Evolutionary conservation across 2,113 vertebrate species (phyloP), one percentile per base, ranked within the genome.

Genomic region (Mohoua ochrocephala): DNA sequence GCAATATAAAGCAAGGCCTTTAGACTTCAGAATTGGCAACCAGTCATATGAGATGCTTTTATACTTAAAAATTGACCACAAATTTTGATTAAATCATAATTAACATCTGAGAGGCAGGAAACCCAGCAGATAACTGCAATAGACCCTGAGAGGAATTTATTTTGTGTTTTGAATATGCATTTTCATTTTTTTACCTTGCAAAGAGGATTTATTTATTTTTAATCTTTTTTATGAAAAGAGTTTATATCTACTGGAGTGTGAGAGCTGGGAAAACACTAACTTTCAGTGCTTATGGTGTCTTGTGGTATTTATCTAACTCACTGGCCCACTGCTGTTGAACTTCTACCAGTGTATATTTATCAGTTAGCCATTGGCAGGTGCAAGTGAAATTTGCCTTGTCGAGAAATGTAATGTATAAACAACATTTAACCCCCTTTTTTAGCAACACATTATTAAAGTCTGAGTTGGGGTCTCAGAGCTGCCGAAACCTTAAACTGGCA

Each of bases 1-100:
- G 87, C 79, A 94, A 85, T 97, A 97, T 96, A 97, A 96, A 97
- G 83, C 74, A 91, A 97, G 96, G 95, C 91, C 96, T 97, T 97
- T 95, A 91, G 91, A 94, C 82, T 97, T 94, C 82, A 96, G 57
- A 91, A 96, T 73, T 87, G 96, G 83, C 93, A 97, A 95, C 78
- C 54, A 74, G 80, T 87, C 94, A 89, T 94, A 96, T 81, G 75
- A 97, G 57, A 96, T 91, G 91, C 84, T 86, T 95, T 96, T 96
- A 68, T 79, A 78, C 30, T 93, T 87, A 93, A 97, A 97, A 98
- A 96, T 89, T 97, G 94, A 98, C 92, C 73, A 97, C 91, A 94
- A 94, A 94, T 87, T 81, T 94, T 89, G 22, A 92, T 68, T 61
- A 96, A 73, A 91, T 93, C 61, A 78, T 53, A 67, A 91, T 96